These are phyloP conservation scores for Brachyopa scutellaris DNA, from an alignment of 2,888 invertebrate species.

Conservation along the genomic window DNA sequence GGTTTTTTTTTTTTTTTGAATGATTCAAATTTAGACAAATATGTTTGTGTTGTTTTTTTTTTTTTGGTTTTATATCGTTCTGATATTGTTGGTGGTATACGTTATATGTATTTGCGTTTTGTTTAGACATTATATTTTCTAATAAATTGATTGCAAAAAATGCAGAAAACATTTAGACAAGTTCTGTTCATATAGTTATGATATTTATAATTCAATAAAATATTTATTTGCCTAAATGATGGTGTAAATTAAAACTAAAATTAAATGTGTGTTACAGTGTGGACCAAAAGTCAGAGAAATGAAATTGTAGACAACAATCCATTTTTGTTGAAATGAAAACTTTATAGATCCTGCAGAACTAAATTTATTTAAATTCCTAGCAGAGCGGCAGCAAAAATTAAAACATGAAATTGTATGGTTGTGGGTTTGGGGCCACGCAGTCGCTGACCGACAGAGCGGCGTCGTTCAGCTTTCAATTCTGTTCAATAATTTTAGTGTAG, in stretches of 20 bases:
- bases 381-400: no score
- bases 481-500: no score
- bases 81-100: slow-evolving; percentile 57
- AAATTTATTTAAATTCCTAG: no score
- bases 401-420: no score
- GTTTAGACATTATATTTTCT: slow-evolving; percentile 20
- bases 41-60: slow-evolving; percentile 56
- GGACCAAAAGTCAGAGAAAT: slow-evolving; percentile 33
- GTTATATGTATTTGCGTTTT: slow-evolving; percentile 46
- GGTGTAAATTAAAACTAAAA: slow-evolving; percentile 69
- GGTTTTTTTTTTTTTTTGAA: slow-evolving; percentile 45
- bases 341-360: no score
- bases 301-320: no score
- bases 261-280: slow-evolving; percentile 12
- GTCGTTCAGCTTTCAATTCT: no score
- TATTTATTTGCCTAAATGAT: slow-evolving; percentile 57
- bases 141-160: slow-evolving; percentile 51
- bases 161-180: slow-evolving; percentile 39
- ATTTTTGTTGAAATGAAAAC: no score
- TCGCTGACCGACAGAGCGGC: no score
- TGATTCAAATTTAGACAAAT: slow-evolving; percentile 70
- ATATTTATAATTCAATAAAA: slow-evolving; percentile 47
- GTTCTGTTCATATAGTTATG: slow-evolving; percentile 59
- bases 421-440: no score
- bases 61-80: slow-evolving; percentile 56